A percentile compares a stretch with the other conserved stretches of the same genome.
Conservation (phyloP, 2,888 invertebrate species). For the Ditula angustiorana region DNA sequence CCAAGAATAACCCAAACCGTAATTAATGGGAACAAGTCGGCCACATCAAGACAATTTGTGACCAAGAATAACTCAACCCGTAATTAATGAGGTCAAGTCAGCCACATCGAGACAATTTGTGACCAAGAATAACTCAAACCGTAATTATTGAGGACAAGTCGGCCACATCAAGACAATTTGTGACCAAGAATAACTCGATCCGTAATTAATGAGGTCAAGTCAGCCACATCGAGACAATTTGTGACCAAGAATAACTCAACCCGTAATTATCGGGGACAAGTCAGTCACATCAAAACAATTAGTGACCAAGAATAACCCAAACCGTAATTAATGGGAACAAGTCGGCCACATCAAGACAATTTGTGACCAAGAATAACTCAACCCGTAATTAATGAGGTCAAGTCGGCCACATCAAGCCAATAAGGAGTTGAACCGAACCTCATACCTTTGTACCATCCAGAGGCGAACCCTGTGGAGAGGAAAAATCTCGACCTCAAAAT, state of each 20-base stretch:
- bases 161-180: too few relatives aligned
- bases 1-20: background rate
- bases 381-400: background rate
- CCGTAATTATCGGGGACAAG: background rate
- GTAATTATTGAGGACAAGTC: background rate
- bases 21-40: background rate
- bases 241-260: background rate
- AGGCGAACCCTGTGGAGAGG: too few relatives aligned
- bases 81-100: background rate
- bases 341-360: background rate
- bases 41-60: background rate
- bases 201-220: too few relatives aligned
- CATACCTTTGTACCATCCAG: too few relatives aligned
- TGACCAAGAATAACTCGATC: too few relatives aligned
- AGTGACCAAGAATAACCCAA: background rate
- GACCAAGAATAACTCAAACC: background rate
- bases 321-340: background rate
- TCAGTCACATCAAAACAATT: background rate
- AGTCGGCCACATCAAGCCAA: background rate
- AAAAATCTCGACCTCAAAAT: too few relatives aligned
- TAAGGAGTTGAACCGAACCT: background rate
- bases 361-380: background rate
- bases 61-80: background rate
- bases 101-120: background rate
- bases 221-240: background rate